phyloP scores from a whole-genome alignment of 2,113 vertebrate species.

The Edolisoma coerulescens region DNA sequence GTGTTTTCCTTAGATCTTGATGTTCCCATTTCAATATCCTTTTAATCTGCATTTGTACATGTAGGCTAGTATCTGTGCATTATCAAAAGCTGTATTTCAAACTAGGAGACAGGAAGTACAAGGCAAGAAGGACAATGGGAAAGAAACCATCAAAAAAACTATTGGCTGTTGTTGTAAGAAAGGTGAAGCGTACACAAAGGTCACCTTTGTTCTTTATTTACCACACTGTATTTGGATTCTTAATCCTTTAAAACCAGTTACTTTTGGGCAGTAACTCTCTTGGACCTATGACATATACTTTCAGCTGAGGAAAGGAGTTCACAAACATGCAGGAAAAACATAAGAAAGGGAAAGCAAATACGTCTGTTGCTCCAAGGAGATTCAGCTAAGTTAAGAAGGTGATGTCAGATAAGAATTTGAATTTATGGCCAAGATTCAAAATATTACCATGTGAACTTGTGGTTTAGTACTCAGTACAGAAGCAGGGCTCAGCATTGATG shows the following conservation, averaged over 20 bases:
- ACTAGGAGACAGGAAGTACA: background rate
- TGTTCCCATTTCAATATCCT: background rate
- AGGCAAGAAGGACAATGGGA: background rate
- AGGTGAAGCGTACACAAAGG: background rate
- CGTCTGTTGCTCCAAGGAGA: background rate
- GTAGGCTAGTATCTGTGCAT: background rate
- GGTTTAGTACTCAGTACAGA: background rate
- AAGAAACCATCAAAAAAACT: background rate
- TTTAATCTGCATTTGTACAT: background rate
- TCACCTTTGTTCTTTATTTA: background rate
- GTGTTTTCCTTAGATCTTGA: background rate
- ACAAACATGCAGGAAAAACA: background rate
- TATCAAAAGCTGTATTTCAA: background rate
- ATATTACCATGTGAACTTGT: background rate
- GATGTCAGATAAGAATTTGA: background rate
- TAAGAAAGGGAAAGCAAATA: background rate
- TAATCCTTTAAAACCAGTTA: background rate
- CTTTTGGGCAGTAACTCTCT: background rate
- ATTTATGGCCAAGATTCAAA: background rate
- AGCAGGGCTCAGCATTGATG: background rate
- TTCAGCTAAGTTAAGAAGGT: background rate
- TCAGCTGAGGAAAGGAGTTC: background rate
- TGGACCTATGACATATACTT: background rate
- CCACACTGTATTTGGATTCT: background rate
- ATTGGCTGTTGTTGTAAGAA: background rate